A percentile compares a stretch with the other conserved stretches of the same genome.
Conservation (phyloP, 2,113 vertebrate genomes). For the Sciurus niger region DNA sequence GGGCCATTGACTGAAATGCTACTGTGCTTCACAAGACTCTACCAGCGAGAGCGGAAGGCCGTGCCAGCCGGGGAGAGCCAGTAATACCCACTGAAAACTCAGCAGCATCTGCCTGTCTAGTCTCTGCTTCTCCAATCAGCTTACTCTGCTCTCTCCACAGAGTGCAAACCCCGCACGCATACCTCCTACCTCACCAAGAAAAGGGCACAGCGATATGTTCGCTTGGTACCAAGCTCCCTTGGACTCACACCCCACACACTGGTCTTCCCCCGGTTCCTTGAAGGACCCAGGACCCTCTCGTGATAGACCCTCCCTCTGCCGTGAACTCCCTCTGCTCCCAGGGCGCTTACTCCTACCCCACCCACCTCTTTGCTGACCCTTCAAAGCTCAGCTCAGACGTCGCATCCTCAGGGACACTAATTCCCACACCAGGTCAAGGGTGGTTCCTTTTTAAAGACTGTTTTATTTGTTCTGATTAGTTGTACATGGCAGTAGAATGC, state of each 20-base stretch:
- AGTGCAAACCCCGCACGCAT: too few relatives aligned
- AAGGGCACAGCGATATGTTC: background rate
- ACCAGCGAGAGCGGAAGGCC: too few relatives aligned
- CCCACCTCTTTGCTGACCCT: background rate
- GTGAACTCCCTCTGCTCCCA: background rate
- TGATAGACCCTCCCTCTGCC: background rate
- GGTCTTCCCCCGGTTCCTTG: background rate
- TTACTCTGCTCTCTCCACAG: too few relatives aligned
- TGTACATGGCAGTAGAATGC: too few relatives aligned
- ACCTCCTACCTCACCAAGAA: too few relatives aligned
- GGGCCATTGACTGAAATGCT: too few relatives aligned
- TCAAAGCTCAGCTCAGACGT: background rate
- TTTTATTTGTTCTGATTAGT: too few relatives aligned
- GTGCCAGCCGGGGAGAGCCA: too few relatives aligned
- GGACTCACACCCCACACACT: background rate
- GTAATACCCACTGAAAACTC: too few relatives aligned
- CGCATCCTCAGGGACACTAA: background rate
- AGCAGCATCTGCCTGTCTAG: too few relatives aligned
- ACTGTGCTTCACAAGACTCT: too few relatives aligned
- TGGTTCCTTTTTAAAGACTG: background rate
- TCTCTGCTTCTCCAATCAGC: too few relatives aligned
- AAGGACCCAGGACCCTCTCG: background rate
- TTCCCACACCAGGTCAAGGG: background rate
- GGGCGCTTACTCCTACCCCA: fast-evolving
- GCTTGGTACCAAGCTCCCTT: background rate